Percentiles rank a stretch among this genome's conserved stretches.
Conservation (phyloP, 2,888 invertebrate species). For the Sylvicola fuscatus region DNA sequence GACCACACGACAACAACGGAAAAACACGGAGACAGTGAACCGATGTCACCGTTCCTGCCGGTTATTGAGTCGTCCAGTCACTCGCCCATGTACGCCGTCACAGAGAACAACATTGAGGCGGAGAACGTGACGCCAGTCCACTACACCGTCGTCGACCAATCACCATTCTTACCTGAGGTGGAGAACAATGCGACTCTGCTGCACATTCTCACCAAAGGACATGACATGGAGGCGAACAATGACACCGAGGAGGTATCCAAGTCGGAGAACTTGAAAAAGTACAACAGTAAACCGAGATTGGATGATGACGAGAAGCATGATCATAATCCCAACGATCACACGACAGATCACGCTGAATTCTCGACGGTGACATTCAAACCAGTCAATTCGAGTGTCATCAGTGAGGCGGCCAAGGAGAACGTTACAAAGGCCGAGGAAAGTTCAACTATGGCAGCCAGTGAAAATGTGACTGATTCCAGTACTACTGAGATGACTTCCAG, state of each 20-base stretch:
- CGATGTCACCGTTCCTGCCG: constrained; percentile 6
- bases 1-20: neutral
- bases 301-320: constrained; percentile 7
- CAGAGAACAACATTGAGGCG: constrained; percentile 5
- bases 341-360: neutral
- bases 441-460: neutral
- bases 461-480: neutral
- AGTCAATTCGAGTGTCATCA: too few relatives aligned
- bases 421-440: neutral
- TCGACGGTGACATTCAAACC: neutral
- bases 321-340: constrained; percentile 7
- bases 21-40: too few relatives aligned
- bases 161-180: constrained; percentile 41
- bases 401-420: neutral
- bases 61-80: constrained; percentile 4
- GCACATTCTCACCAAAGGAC: constrained; percentile 35
- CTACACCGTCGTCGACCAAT: constrained; percentile 4
- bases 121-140: constrained; percentile 1
- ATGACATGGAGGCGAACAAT: constrained; percentile 25
- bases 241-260: constrained; percentile 4
- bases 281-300: constrained; percentile 2
- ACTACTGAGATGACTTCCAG: neutral
- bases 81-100: constrained; percentile 5
- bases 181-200: constrained; percentile 38
- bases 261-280: too few relatives aligned